Evolutionary conservation across 2,797 vertebrate genomes (phyloP), one percentile per base, ranked within the genome.

Genomic region (Smutsia gigantea): DNA sequence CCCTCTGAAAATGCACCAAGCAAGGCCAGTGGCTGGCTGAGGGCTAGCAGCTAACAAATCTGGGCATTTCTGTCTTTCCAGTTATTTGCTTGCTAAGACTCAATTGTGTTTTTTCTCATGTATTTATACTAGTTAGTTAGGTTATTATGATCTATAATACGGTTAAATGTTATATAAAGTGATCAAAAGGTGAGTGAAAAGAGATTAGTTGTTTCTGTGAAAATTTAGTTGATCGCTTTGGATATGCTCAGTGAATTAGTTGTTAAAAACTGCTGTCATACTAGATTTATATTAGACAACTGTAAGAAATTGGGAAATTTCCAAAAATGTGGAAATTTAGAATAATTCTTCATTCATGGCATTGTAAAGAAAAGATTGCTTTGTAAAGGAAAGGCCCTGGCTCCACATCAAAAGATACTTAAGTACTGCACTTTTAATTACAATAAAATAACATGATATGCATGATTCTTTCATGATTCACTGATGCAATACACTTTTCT

Each of bases 131-230:
- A 74, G 18, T 74, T 86, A 61, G 55, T 93, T 82, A 68, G 82
- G 29, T 90, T 71, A 46, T 31, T 29, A 71, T 69, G 77, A 72
- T 93, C 87, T 68, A 69, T 49, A 86, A 96, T 90, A 91, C 83
- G 9, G 29, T 66, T 93, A 94, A 89, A 63, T 89, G 86, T 49
- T 87, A 77, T 31, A 37, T 31, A 86, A 82, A 97, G 37, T 84
- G 23, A 77, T 68, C 37, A 87, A 92, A 95, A 72, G 46, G 10
- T 39, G n/a, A 7, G 4, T 55, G 21, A 88, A 96, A 85, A 81
- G 64, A 89, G 13, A 81, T 82, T 39, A 84, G n/a, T 57, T 74
- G 19, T 68, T 93, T 59, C 68, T 79, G 12, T 34, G 39, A 93
- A 95, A 77, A 79, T 57, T 51, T 71, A 59, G 15, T 72, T 55